These are phyloP conservation scores for Champsocephalus esox DNA, from an alignment of 2,797 vertebrate species.

Conservation along the genomic window DNA sequence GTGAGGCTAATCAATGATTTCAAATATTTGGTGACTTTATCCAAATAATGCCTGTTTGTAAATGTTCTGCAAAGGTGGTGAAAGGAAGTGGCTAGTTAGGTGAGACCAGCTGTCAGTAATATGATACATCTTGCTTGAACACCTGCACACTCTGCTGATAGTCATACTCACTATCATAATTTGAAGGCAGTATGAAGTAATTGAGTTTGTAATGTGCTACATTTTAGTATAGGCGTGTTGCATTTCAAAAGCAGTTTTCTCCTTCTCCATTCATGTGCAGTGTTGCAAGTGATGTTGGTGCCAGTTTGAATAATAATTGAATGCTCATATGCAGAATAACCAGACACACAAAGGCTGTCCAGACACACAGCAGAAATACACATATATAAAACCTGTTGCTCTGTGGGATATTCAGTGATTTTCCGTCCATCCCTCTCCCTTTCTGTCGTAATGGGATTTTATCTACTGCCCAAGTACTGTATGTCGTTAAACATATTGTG, in stretches of 20 bases:
- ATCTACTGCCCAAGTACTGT: constrained; percentile 46
- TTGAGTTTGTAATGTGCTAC: no score
- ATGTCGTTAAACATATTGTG: constrained; percentile 23
- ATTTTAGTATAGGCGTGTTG: constrained; percentile 3
- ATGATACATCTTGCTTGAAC: no score
- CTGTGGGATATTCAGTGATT: constrained; percentile 62
- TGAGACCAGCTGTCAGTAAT: no score
- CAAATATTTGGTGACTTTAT: no score
- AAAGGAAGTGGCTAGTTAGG: no score
- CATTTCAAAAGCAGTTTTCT: constrained; percentile 57
- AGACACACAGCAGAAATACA: constrained; percentile 41
- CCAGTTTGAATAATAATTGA: constrained; percentile 51
- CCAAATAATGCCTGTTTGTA: no score
- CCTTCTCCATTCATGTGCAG: constrained; percentile 63
- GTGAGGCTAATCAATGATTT: no score
- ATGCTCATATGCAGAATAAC: constrained; percentile 70
- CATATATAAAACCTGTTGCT: constrained; percentile 62
- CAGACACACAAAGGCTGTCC: constrained; percentile 60
- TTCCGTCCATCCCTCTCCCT: constrained; percentile 47
- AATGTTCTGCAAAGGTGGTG: no score
- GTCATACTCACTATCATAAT: no score
- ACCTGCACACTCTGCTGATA: no score
- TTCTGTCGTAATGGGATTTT: constrained; percentile 65
- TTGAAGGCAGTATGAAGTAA: no score
- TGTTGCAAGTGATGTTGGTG: constrained; percentile 52